Base-by-base conservation (phyloP, 2,113 vertebrate genomes). In the Poeciliopsis occidentalis region DNA sequence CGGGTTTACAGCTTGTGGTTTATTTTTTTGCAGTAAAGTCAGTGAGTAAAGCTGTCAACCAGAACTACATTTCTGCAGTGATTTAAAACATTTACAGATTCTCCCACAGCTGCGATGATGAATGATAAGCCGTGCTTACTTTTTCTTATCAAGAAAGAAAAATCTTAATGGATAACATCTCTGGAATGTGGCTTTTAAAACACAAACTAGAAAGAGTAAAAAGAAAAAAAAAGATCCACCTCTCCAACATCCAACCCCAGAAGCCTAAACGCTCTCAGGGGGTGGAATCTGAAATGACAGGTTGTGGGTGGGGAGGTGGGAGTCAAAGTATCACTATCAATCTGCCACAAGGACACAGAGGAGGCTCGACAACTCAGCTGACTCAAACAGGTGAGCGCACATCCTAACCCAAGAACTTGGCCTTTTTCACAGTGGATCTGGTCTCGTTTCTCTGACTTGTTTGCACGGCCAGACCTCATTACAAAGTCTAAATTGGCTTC, bases 301-400 rank as follows among this genome's bases (percentile, higher is more conserved):
- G 51, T 57, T 57, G 51, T 19, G 5, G 66, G 80, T 11, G 79
- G 17, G 70, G 75, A 71, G 29, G 54, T 32, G 73, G 24, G 4
- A 60, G 79, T 64, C 85, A 0, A 83, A 75, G 32, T 47, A n/a
- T 41, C 51, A 78, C 13, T 75, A 63, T 71, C 39, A 66, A 32
- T 12, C 34, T 34, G 26, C n/a, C 76, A 37, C 63, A 69, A 30
- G 83, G 15, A 67, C 31, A 60, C 12, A 8, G 71, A 75, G 39
- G 73, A 78, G 61, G 57, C 69, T 71, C 1, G 26, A 63, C 76
- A 64, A 77, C 69, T 63, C 27, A 64, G 60, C 76, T 51, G 73
- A 73, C 69, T 62, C 34, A n/a, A 72, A 77, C 79, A 87, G 90
- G 90, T 92, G 83, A 90, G 87, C 74, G 64, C 37, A 51, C 54